Base-by-base conservation (phyloP, 2,888 invertebrate genomes). In the Amitus sp. region DNA sequence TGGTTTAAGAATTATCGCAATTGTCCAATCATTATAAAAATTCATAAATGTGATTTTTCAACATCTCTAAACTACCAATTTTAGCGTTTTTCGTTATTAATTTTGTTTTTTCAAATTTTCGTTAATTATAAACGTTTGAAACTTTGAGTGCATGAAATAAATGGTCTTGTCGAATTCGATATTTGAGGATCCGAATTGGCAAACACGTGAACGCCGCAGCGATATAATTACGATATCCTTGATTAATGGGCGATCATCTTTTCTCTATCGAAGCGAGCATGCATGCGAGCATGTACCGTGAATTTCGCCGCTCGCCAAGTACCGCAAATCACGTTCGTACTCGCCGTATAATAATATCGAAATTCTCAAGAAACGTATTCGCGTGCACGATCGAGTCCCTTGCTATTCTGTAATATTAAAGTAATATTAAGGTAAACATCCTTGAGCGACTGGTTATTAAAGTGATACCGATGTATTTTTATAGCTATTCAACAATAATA, bases 341-440 rank as follows among this genome's bases (percentile, higher is more conserved):
- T 49, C 17, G 28, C 42, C 53, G 42, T 47, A 60, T 59, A 47
- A 47, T 47, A 53, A 62, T 62, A 59, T 65, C 59, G 45, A 65
- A 59, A 62, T 65, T 53, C 58, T 47, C 15, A 37, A 65, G 53
- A 59, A 62, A 62, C 54, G 45, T 54, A 57, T 61, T 50, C 48
- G 53, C 33, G 50, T 59, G 50, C 54, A 49, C 43, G 47, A 47
- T 61, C 67, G 53, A 56, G 56, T 51, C 62, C n/a, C 53, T 17
- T 47, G 56, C 45, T 60, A 68, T 74, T 75, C 73, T 73, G 73
- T 76, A 74, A 79, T 71, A 78, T 79, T 73, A 77, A 75, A 73
- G 73, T 76, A 74, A 79, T 71, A 78, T 79, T 73, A 77, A 75
- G 73, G 71, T 72, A 79, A 77, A 78, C 73, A 79, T 77, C 78